Percentiles rank a stretch among this genome's conserved stretches.
These are phyloP conservation scores for Holotrichia oblita DNA, from an alignment of 1,140 invertebrate species.

Conservation along the genomic window DNA sequence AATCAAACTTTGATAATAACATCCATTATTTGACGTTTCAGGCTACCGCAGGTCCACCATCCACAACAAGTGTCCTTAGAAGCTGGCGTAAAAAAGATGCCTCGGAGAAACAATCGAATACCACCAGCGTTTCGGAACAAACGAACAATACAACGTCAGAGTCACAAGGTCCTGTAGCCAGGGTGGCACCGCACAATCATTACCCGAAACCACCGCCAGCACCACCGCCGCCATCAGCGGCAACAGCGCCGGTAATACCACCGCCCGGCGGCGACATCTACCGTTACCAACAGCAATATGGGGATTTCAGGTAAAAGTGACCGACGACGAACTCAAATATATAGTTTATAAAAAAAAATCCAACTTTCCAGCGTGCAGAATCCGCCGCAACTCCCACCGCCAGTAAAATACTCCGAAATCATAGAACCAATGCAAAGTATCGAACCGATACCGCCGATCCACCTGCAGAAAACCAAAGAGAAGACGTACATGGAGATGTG, in stretches of 20 bases:
- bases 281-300: conserved; percentile 7
- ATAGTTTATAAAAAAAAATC: no score
- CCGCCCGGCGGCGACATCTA: background rate
- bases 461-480: conserved; percentile 55
- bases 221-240: no score
- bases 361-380: conserved; percentile 42
- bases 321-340: no score
- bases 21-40: background rate
- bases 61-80: conserved; percentile 55
- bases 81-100: conserved; percentile 57
- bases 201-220: conserved; percentile 54
- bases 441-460: conserved; percentile 48
- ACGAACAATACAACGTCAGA: conserved; percentile 31
- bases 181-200: conserved; percentile 56
- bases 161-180: conserved; percentile 52
- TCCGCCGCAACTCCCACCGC: conserved; percentile 43
- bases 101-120: conserved; percentile 44
- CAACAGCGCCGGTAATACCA: conserved; percentile 2
- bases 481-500: conserved; percentile 58
- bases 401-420: conserved; percentile 59
- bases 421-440: conserved; percentile 51
- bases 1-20: no score
- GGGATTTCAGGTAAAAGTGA: conserved; percentile 12
- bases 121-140: conserved; percentile 32
- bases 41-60: conserved; percentile 2